phyloP scores from a whole-genome alignment of 2,113 vertebrate genomes.

The Cichladusa arquata region DNA sequence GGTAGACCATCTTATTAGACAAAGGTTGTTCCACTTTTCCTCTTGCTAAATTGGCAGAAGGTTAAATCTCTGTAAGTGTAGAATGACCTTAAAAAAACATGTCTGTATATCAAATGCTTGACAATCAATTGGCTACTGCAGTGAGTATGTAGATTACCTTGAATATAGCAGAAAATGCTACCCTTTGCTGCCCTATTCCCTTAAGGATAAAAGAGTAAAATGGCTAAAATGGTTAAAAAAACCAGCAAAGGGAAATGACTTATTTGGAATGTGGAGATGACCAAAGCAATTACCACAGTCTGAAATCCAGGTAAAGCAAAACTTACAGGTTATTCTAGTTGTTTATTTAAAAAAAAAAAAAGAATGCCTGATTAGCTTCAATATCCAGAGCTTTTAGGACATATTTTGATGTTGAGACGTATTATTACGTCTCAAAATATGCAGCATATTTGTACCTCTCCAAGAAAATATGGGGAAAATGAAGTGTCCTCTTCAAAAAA shows the following conservation, averaged over 20 bases:
- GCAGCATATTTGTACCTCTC: neutral
- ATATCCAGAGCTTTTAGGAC: neutral
- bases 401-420: neutral
- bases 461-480: neutral
- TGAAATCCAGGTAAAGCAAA: neutral
- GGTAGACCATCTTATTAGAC: neutral
- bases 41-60: constrained; percentile 13
- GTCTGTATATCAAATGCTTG: neutral
- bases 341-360: neutral
- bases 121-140: neutral
- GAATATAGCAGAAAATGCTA: neutral
- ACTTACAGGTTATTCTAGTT: neutral
- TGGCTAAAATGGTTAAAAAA: neutral
- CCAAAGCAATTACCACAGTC: neutral
- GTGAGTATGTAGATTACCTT: neutral
- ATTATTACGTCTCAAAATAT: neutral
- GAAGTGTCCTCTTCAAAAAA: neutral
- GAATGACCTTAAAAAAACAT: constrained; percentile 15
- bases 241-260: neutral
- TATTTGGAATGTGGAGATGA: neutral
- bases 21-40: neutral
- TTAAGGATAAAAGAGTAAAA: neutral
- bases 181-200: neutral
- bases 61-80: constrained; percentile 18
- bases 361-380: neutral